A percentile compares a stretch with the other conserved stretches of the same genome.
phyloP scores from a whole-genome alignment of 2,797 vertebrate species.

The Clarias pachynema region DNA sequence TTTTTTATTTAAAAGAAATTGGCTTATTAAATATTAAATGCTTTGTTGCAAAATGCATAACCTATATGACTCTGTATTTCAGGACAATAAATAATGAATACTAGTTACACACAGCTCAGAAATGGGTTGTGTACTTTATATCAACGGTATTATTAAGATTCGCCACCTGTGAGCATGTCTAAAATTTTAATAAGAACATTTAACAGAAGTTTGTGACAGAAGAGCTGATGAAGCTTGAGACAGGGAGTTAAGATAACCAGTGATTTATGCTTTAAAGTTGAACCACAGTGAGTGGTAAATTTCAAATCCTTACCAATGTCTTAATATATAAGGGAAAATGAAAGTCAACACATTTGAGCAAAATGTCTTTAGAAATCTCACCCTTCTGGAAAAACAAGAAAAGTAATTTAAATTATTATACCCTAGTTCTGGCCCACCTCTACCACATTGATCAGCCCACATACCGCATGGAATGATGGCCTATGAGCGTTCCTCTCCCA shows the following conservation, averaged over 20 bases:
- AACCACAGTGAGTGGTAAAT: neutral
- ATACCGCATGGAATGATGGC: too few species aligned
- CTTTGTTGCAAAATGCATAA: neutral
- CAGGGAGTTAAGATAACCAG: neutral
- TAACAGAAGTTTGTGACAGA: neutral
- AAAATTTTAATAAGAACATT: neutral
- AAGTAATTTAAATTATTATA: too few species aligned
- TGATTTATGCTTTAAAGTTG: neutral
- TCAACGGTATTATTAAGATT: neutral
- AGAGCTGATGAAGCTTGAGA: neutral
- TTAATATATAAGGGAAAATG: too few species aligned
- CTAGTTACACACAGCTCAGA: neutral
- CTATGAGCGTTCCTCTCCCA: too few species aligned
- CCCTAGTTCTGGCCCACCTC: too few species aligned
- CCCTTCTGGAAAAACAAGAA: neutral
- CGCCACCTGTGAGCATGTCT: neutral
- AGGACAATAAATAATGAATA: neutral
- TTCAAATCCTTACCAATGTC: too few species aligned
- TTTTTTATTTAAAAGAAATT: neutral
- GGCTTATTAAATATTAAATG: neutral
- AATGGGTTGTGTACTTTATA: neutral
- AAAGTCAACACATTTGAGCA: too few species aligned
- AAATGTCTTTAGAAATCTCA: neutral
- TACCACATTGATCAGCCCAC: too few species aligned
- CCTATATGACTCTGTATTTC: too few species aligned